Evolutionary conservation across 2,888 invertebrate genomes (phyloP).

Genomic region (Malachius bipustulatus): DNA sequence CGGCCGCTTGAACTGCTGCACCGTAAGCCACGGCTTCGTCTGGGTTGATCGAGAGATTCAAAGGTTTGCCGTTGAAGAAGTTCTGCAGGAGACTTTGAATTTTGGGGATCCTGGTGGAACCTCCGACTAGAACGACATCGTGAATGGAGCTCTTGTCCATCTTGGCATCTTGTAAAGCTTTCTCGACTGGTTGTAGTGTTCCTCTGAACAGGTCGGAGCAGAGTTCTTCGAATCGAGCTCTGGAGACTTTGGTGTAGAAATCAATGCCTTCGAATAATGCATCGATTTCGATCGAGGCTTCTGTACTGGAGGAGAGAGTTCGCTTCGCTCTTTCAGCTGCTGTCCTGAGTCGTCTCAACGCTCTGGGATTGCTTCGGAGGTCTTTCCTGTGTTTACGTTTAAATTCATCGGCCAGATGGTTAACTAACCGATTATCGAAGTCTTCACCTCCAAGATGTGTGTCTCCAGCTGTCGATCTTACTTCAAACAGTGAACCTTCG

Average conservation of each 20-base stretch:
- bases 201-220: constrained; percentile 59
- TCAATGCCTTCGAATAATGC: constrained; percentile 63
- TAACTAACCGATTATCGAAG: constrained; percentile 43
- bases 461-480: constrained; percentile 68
- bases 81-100: constrained; percentile 61
- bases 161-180: constrained; percentile 62
- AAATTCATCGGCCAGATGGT: constrained; percentile 51
- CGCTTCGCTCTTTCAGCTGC: constrained; percentile 70
- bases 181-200: constrained; percentile 76
- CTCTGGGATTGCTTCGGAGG: constrained; percentile 50
- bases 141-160: constrained; percentile 64
- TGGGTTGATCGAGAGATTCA: constrained; percentile 34
- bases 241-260: constrained; percentile 57
- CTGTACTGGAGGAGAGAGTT: constrained; percentile 63
- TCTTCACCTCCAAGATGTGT: constrained; percentile 73
- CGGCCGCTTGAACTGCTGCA: constrained; percentile 33
- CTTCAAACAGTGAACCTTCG: constrained; percentile 63
- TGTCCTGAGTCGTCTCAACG: constrained; percentile 56
- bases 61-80: constrained; percentile 53
- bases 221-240: constrained; percentile 67
- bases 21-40: constrained; percentile 36
- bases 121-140: constrained; percentile 73
- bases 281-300: constrained; percentile 64
- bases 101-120: constrained; percentile 69
- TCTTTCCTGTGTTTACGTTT: constrained; percentile 61